Percentiles rank a stretch among this genome's conserved stretches.
Evolutionary conservation across 2,888 invertebrate species (phyloP).

Genomic region (Cerceris rybyensis): DNA sequence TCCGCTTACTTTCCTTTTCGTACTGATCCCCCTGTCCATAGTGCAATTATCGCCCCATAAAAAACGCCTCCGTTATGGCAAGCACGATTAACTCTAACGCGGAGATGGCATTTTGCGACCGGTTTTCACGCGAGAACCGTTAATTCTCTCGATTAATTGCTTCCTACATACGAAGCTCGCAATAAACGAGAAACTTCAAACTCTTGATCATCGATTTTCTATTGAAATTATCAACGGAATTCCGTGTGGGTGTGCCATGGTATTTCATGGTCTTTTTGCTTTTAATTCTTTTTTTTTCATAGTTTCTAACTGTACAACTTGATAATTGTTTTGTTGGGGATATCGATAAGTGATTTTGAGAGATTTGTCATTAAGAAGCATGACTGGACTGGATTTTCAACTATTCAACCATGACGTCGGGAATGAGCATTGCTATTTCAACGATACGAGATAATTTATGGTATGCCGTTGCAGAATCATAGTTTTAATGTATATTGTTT

Average conservation of each 20-base stretch:
- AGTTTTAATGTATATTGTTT: too few relatives aligned
- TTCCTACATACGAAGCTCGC: background rate
- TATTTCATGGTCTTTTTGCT: background rate
- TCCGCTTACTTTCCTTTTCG: constrained; percentile 71
- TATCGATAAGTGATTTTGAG: too few relatives aligned
- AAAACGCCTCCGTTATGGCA: constrained; percentile 28
- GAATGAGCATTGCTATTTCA: too few relatives aligned
- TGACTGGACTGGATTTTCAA: too few relatives aligned
- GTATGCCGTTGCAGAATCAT: too few relatives aligned
- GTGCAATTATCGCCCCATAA: constrained; percentile 39
- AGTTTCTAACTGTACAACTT: too few relatives aligned
- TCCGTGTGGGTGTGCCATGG: background rate
- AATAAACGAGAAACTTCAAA: background rate
- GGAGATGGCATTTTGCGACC: background rate
- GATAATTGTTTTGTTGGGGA: too few relatives aligned
- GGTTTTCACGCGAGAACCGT: background rate
- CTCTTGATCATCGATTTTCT: background rate
- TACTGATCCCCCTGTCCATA: constrained; percentile 46
- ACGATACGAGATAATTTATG: too few relatives aligned
- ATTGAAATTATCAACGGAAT: background rate
- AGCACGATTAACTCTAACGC: background rate
- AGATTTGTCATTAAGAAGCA: too few relatives aligned
- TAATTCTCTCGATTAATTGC: constrained; percentile 12
- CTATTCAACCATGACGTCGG: too few relatives aligned
- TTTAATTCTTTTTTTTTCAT: too few relatives aligned